Percentiles rank a stretch among this genome's conserved stretches.
Conservation (phyloP, 2,797 vertebrate species). For the Peromyscus melanophrys region DNA sequence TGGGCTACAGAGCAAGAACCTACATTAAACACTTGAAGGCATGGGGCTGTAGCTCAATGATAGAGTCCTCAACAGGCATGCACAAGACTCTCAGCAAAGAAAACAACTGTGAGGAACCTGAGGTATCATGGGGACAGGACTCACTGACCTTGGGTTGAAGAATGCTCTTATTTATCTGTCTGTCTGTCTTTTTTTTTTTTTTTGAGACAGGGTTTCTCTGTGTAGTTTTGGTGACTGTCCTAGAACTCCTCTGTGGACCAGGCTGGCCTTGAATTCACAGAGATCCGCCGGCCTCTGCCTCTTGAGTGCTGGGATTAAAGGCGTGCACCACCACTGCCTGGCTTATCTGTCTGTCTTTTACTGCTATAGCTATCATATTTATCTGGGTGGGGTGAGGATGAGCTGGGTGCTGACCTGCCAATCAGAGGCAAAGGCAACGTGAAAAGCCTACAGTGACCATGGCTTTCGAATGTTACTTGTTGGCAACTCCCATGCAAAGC, state of each 20-base stretch:
- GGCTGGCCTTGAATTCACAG: too few species aligned
- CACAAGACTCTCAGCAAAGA: background rate
- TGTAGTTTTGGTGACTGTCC: too few species aligned
- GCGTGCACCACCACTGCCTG: too few species aligned
- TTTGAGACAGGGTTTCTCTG: too few species aligned
- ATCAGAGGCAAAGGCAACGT: background rate
- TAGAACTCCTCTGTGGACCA: too few species aligned
- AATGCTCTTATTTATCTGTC: background rate
- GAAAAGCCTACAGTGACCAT: too few species aligned
- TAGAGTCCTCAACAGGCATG: background rate
- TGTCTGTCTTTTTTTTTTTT: too few species aligned
- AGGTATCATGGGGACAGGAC: too few species aligned
- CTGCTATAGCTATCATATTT: background rate
- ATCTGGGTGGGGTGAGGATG: background rate
- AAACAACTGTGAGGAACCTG: background rate
- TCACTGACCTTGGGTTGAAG: background rate
- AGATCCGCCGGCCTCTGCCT: too few species aligned
- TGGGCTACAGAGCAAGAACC: background rate
- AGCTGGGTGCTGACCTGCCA: background rate
- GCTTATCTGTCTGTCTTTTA: background rate
- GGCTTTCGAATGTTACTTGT: too few species aligned
- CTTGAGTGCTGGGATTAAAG: too few species aligned
- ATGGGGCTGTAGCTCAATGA: background rate
- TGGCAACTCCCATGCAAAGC: background rate
- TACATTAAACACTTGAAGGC: background rate